Conservation (phyloP, 2,888 invertebrate species). For the Melieria crassipennis region DNA sequence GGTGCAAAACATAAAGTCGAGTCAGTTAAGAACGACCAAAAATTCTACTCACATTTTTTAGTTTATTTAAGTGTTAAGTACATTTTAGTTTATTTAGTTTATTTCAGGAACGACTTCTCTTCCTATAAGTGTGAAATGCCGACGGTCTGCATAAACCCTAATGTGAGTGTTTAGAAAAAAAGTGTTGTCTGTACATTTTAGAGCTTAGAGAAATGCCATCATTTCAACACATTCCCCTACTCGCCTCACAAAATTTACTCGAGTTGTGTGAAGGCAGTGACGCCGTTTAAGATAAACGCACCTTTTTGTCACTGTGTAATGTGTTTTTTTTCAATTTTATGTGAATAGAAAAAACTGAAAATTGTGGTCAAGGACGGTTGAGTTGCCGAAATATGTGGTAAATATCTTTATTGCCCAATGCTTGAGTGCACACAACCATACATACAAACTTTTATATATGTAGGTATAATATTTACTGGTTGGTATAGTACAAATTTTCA, state of each 20-base stretch:
- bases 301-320: too few relatives aligned
- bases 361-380: conserved; percentile 36
- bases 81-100: too few relatives aligned
- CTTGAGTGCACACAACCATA: conserved; percentile 33
- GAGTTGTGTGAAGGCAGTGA: too few relatives aligned
- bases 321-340: neutral
- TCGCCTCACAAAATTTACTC: neutral
- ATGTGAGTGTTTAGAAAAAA: conserved; percentile 34
- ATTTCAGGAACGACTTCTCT: too few relatives aligned
- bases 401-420: conserved; percentile 45
- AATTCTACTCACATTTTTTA: too few relatives aligned
- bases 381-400: too few relatives aligned
- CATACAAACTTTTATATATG: neutral
- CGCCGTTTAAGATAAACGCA: too few relatives aligned
- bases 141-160: conserved; percentile 41
- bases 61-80: too few relatives aligned
- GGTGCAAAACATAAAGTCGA: too few relatives aligned
- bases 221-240: conserved; percentile 40
- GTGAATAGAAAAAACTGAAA: conserved; percentile 5
- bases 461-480: neutral
- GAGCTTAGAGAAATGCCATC: conserved; percentile 56
- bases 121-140: conserved; percentile 25
- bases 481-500: neutral
- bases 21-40: too few relatives aligned
- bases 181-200: conserved; percentile 53